Conservation (phyloP, 2,888 invertebrate genomes). For the Furcula furcula region DNA sequence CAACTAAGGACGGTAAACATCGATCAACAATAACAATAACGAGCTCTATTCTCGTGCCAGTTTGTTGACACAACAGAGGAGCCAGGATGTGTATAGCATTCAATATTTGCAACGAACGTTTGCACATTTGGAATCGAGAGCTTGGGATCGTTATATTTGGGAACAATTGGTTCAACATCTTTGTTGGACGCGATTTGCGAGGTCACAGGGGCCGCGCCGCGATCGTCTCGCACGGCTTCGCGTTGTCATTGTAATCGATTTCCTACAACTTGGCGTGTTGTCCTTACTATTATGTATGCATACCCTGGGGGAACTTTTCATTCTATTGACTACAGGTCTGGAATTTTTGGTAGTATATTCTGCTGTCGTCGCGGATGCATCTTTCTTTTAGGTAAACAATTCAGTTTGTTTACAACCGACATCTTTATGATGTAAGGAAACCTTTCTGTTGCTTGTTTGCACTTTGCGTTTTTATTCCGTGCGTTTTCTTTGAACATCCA, state of each 20-base stretch:
- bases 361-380: too few relatives aligned
- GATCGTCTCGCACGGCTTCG: neutral
- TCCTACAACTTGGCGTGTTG: neutral
- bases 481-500: slow-evolving; percentile 14
- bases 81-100: slow-evolving; percentile 1
- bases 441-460: neutral
- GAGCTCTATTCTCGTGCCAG: neutral
- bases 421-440: neutral
- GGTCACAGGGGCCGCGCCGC: neutral
- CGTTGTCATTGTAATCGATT: neutral
- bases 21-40: neutral
- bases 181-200: neutral
- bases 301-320: too few relatives aligned
- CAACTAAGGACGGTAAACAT: neutral
- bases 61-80: slow-evolving; percentile 1
- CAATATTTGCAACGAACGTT: neutral
- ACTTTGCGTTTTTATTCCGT: neutral
- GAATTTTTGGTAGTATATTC: too few relatives aligned
- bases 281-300: too few relatives aligned
- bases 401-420: neutral
- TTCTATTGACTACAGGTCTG: too few relatives aligned
- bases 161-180: neutral
- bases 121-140: neutral
- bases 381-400: too few relatives aligned
- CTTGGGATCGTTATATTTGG: neutral